phyloP scores from a whole-genome alignment of 2,797 vertebrate genomes.

The Picus viridis region DNA sequence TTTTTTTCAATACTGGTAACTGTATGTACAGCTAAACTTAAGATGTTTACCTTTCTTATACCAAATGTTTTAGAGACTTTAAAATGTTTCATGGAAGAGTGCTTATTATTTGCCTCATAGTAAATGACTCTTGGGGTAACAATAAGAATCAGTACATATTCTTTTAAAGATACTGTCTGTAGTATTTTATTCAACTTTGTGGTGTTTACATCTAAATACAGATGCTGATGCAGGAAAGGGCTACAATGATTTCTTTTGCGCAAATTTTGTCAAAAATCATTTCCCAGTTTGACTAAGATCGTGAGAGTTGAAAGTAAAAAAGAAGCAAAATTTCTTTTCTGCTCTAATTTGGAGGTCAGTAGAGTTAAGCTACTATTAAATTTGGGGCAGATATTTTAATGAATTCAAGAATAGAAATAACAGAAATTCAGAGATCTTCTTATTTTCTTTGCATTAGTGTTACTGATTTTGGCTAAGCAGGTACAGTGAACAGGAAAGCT shows the following conservation, averaged over 20 bases:
- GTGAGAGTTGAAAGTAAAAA: background rate
- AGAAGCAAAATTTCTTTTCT: background rate
- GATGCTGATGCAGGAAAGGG: conserved; percentile 15
- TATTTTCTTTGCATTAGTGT: background rate
- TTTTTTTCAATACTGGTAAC: background rate
- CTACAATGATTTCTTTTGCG: conserved; percentile 33
- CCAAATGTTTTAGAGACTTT: background rate
- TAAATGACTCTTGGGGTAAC: conserved; percentile 25
- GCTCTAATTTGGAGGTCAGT: conserved; percentile 15
- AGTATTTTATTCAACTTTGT: conserved; percentile 16
- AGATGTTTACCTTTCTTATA: background rate
- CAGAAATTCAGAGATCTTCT: background rate
- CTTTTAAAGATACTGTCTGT: conserved; percentile 14
- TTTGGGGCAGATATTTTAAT: conserved; percentile 13
- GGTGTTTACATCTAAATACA: conserved; percentile 45
- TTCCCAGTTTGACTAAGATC: conserved; percentile 5
- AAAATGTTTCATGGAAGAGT: conserved; percentile 22
- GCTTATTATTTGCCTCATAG: conserved; percentile 19
- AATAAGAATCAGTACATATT: conserved; percentile 36
- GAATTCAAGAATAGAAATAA: conserved; percentile 17
- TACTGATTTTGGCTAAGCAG: background rate
- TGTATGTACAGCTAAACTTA: background rate
- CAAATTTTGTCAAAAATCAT: background rate
- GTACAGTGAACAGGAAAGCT: background rate
- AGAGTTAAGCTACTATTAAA: conserved; percentile 34